phyloP scores from a whole-genome alignment of 2,113 vertebrate species.

The Grus americana region DNA sequence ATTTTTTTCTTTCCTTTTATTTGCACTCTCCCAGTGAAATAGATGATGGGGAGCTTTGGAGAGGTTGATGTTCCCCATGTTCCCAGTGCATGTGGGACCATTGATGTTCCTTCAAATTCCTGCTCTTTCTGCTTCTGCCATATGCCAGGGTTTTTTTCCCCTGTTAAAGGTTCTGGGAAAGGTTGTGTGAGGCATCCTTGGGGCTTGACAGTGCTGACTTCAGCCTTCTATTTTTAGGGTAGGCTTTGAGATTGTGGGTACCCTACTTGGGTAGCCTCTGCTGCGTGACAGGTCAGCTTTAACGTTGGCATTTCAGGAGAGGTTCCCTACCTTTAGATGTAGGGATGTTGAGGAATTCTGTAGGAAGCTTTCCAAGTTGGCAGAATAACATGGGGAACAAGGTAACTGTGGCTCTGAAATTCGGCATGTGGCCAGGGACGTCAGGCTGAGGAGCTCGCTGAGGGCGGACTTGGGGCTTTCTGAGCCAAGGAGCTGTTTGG shows the following conservation, averaged over 20 bases:
- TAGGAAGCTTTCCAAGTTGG: not conserved
- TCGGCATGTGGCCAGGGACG: not conserved
- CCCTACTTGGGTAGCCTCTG: not conserved
- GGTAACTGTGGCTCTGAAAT: not conserved
- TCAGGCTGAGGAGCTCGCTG: not conserved
- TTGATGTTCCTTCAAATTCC: not conserved
- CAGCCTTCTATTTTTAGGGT: not conserved
- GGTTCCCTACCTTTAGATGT: not conserved
- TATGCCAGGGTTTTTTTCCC: too few relatives aligned
- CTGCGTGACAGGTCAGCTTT: not conserved
- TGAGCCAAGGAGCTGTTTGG: not conserved
- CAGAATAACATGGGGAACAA: not conserved
- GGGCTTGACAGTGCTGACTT: not conserved
- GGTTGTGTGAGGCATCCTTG: not conserved
- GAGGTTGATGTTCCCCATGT: rapidly evolving
- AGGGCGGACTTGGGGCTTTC: not conserved
- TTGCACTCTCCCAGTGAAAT: not conserved
- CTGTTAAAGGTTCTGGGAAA: not conserved
- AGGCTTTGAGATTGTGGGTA: not conserved
- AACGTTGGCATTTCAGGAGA: not conserved
- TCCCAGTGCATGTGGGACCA: not conserved
- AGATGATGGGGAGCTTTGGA: not conserved
- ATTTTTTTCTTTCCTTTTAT: too few relatives aligned
- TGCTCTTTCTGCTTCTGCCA: not conserved
- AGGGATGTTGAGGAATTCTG: not conserved